phyloP scores from a whole-genome alignment of 1,140 invertebrate genomes.

The Oryzaephilus surinamensis region DNA sequence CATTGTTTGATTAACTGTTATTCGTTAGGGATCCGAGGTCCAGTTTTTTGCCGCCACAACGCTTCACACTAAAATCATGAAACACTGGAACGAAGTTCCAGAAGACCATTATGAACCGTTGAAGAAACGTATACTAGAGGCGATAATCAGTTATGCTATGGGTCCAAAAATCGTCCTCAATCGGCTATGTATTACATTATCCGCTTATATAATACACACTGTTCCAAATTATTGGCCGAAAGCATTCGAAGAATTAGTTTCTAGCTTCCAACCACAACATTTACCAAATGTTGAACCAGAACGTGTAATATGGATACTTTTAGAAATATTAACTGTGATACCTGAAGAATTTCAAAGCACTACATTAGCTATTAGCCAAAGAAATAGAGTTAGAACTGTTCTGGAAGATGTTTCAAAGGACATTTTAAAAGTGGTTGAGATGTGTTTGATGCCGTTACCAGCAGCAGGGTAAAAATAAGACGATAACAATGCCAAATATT shows the following conservation, averaged over 20 bases:
- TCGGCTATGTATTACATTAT: conserved; percentile 72
- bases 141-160: conserved; percentile 60
- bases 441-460: conserved; percentile 33
- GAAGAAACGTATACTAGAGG: conserved; percentile 62
- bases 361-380: conserved; percentile 36
- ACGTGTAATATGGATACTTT: conserved; percentile 48
- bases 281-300: conserved; percentile 45
- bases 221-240: conserved; percentile 50
- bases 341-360: conserved; percentile 62
- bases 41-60: conserved; percentile 89
- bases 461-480: conserved; percentile 26
- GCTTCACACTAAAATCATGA: conserved; percentile 75
- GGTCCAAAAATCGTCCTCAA: conserved; percentile 77
- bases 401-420: conserved; percentile 38
- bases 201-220: conserved; percentile 55
- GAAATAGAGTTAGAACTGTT: conserved; percentile 36
- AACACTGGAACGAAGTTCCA: conserved; percentile 77
- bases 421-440: conserved; percentile 34
- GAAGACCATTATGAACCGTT: conserved; percentile 61
- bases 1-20: conserved; percentile 6
- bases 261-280: conserved; percentile 50
- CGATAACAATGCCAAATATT: too few species aligned
- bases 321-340: conserved; percentile 66
- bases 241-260: conserved; percentile 52
- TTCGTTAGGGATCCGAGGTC: conserved; percentile 66